Conservation (phyloP, 2,113 vertebrate genomes). For the Chionis minor region DNA sequence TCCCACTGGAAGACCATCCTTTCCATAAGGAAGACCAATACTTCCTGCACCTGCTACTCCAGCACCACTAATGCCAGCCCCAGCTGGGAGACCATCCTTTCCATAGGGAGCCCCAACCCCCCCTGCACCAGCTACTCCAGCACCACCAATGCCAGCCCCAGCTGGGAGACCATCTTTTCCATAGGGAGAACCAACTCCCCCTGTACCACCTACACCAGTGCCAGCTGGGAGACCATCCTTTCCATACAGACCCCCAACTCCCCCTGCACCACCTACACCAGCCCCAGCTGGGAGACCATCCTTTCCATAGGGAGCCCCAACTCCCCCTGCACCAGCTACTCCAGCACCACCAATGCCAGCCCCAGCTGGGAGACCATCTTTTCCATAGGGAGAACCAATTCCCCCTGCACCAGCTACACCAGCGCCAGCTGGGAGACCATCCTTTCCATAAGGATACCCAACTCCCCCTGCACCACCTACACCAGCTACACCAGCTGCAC, state of each 20-base stretch:
- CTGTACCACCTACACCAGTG: background rate
- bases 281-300: no score
- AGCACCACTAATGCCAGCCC: background rate
- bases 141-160: background rate
- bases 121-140: background rate
- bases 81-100: background rate
- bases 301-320: no score
- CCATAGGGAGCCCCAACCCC: background rate
- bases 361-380: no score
- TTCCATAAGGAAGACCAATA: background rate
- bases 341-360: no score
- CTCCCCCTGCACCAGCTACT: no score
- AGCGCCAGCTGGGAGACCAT: no score
- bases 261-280: background rate
- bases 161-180: background rate
- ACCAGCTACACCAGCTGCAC: no score
- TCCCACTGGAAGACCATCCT: background rate
- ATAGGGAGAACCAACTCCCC: fast-evolving
- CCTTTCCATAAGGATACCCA: no score
- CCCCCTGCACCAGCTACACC: no score
- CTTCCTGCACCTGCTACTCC: background rate
- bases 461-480: no score
- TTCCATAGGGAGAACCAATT: no score
- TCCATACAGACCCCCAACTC: background rate
- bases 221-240: background rate